Evolutionary conservation across 2,113 vertebrate genomes (phyloP).

Genomic region (Mustela lutreola): DNA sequence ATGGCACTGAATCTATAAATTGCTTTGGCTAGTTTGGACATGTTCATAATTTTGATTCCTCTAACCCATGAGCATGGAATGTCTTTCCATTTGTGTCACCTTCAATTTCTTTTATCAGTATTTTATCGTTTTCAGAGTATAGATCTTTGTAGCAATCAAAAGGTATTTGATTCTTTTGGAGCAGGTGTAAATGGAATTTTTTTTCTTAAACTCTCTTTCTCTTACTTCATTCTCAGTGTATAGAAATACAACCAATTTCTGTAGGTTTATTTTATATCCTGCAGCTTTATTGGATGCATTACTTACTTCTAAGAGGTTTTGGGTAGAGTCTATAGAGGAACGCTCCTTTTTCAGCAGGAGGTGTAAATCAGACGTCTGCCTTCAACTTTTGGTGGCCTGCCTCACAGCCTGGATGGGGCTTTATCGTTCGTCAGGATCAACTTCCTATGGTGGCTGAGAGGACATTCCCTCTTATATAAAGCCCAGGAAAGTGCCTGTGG

Average conservation of each 20-base stretch:
- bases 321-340: background rate
- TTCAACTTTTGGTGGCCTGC: background rate
- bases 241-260: background rate
- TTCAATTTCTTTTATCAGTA: background rate
- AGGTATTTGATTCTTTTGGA: background rate
- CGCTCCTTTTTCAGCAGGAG: background rate
- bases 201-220: background rate
- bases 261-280: background rate
- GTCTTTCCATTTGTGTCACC: background rate
- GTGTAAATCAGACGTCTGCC: background rate
- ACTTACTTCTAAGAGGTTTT: background rate
- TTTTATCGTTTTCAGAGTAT: background rate
- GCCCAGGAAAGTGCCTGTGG: background rate
- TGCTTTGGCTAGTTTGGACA: background rate
- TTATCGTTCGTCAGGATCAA: no score
- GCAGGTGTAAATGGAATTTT: background rate
- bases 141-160: background rate
- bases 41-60: background rate
- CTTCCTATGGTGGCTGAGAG: background rate
- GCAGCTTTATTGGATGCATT: background rate
- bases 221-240: background rate
- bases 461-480: background rate
- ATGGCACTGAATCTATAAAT: background rate
- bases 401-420: background rate
- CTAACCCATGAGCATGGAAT: background rate